Evolutionary conservation across 2,888 invertebrate species (phyloP).

Genomic region (Drosophila colorata): DNA sequence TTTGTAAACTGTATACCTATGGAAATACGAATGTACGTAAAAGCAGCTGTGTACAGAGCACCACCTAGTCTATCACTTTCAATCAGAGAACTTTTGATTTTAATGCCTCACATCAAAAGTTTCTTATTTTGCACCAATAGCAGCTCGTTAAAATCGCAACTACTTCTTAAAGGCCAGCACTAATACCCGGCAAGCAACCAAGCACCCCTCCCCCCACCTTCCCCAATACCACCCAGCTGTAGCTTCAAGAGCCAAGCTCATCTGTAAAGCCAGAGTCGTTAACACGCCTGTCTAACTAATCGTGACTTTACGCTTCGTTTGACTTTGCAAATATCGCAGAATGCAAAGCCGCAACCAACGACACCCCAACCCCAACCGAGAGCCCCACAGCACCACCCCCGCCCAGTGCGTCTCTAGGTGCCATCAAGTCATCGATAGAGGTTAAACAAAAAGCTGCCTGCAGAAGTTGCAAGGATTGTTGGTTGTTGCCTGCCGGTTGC

Average conservation of each 20-base stretch:
- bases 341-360: slow-evolving; percentile 45
- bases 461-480: slow-evolving; percentile 24
- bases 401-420: not conserved
- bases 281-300: slow-evolving; percentile 84
- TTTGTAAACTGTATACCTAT: no score
- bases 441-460: slow-evolving; percentile 54
- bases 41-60: not conserved
- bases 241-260: slow-evolving; percentile 18
- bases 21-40: no score
- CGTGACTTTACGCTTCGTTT: slow-evolving; percentile 84
- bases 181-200: slow-evolving; percentile 26
- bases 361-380: not conserved
- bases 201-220: slow-evolving; percentile 3
- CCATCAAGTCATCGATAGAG: slow-evolving; percentile 65
- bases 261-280: slow-evolving; percentile 71
- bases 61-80: not conserved
- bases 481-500: not conserved
- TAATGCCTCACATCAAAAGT: slow-evolving; percentile 71
- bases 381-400: not conserved
- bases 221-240: not conserved
- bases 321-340: slow-evolving; percentile 82
- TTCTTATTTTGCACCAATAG: slow-evolving; percentile 61
- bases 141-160: slow-evolving; percentile 78
- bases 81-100: slow-evolving; percentile 13
- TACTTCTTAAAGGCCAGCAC: slow-evolving; percentile 38